A percentile compares a stretch with the other conserved stretches of the same genome.
phyloP scores from a whole-genome alignment of 2,888 invertebrate genomes.

The Noctua janthe region DNA sequence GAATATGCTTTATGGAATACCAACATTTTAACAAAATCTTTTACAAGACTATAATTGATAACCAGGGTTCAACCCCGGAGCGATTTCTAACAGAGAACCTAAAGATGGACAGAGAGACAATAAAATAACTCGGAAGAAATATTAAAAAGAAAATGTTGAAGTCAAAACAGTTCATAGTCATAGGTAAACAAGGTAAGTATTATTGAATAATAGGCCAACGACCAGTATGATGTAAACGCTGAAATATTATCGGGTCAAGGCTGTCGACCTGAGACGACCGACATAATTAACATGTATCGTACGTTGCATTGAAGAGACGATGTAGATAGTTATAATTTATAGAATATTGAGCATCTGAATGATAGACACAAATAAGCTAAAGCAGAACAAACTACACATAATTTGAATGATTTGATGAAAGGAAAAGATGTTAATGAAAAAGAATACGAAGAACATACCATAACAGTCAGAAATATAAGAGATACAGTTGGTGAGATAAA shows the following conservation, averaged over 20 bases:
- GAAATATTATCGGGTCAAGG: slow-evolving; percentile 64
- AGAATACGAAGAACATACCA: neutral
- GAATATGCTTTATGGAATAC: neutral
- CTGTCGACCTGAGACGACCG: slow-evolving; percentile 52
- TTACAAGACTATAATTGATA: neutral
- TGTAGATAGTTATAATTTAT: neutral
- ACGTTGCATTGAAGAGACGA: slow-evolving; percentile 14
- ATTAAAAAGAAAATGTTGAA: neutral
- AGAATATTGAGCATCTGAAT: neutral
- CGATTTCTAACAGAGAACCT: neutral
- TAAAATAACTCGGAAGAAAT: neutral
- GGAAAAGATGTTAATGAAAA: neutral
- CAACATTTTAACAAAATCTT: neutral
- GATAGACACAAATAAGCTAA: neutral
- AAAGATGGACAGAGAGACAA: neutral
- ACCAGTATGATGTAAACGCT: slow-evolving; percentile 58
- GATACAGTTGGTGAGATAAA: neutral
- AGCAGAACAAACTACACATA: neutral
- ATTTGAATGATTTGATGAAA: neutral
- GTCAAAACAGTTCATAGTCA: slow-evolving; percentile 25
- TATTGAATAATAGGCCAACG: slow-evolving; percentile 51
- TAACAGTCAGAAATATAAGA: neutral
- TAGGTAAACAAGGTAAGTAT: slow-evolving; percentile 47
- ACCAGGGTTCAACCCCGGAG: neutral
- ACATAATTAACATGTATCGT: slow-evolving; percentile 24